Base-by-base conservation (phyloP, 2,888 invertebrate genomes). In the Lasioglossum zephyrum region DNA sequence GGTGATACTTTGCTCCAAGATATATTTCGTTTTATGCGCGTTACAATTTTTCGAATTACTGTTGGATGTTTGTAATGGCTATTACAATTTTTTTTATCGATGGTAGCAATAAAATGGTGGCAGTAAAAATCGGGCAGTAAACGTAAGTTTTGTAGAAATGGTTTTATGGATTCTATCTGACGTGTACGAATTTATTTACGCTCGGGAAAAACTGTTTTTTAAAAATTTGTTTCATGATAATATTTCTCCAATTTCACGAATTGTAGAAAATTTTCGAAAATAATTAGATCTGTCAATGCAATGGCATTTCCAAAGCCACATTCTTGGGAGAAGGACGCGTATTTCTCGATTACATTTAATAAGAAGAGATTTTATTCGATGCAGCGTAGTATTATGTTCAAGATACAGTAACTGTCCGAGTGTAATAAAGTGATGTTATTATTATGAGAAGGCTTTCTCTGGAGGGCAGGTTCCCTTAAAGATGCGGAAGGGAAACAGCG, bases 401-500 rank as follows among this genome's bases (percentile, higher is more conserved):
- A 31, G 8, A 31, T 6, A 18, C 63, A 31, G 63, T 63, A 16
- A 8, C 31, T 18, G 31, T 63, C 63, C 18, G 8, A 39, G 18
- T 22, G 66, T 36, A 69, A 39, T 69, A 69, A 69, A 69, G 66
- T 22, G 36, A 69, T 36, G 66, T 70, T 70, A n/a, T 41, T 70
- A n/a, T 41, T 70, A 70, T 22, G 41, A 70, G n/a, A 41, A 41
- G 39, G 11, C 39, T 70, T 39, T n/a, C 41, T 70, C 70, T n/a
- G 11, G 22, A 11, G 70, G n/a, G 70, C 13, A 13, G 11, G 41
- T 2, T 41, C 41, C 13, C 31, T 47, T 9, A 26, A 18, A 26
- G 47, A 72, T 16, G 47, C 39, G 49, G 26, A 66, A 47, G 49
- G 9, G 57, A 77, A 47, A 66, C 78, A 53, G 63, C 63, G 31